Conservation (phyloP, 2,113 vertebrate genomes). For the Rhodinocichla rosea region DNA sequence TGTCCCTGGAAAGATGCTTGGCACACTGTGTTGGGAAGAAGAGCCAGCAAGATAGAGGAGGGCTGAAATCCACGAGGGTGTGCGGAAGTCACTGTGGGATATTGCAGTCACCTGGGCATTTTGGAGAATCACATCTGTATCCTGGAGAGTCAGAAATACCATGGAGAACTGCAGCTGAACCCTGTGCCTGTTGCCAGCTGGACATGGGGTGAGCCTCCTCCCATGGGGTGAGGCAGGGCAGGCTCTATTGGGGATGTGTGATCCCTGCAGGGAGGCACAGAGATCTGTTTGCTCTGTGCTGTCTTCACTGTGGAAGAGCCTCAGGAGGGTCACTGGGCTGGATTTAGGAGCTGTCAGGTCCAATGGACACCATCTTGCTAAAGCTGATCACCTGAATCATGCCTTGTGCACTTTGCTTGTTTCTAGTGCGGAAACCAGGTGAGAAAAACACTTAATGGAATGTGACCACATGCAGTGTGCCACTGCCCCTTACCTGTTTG, state of each 20-base stretch:
- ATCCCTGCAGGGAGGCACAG: rapidly evolving
- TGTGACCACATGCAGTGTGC: background rate
- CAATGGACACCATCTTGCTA: background rate
- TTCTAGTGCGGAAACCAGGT: background rate
- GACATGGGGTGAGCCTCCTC: background rate
- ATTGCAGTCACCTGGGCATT: background rate
- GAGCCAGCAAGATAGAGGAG: background rate
- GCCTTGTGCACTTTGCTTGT: background rate
- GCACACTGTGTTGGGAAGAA: background rate
- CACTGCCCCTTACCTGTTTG: background rate
- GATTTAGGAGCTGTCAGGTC: background rate
- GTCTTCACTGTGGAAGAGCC: background rate
- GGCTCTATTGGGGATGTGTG: rapidly evolving
- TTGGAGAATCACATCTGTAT: background rate
- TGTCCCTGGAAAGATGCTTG: background rate
- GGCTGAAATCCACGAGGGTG: rapidly evolving
- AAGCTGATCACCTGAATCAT: background rate
- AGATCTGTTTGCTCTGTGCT: background rate
- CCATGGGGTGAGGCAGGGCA: rapidly evolving
- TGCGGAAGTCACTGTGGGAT: background rate
- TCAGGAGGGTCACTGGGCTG: background rate
- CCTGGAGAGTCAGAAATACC: background rate
- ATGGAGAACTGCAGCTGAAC: background rate
- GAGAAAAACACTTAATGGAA: background rate
- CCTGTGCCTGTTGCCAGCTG: rapidly evolving